Percentiles rank a stretch among this genome's conserved stretches.
These are phyloP conservation scores for Drosophila mimetica DNA, from an alignment of 2,888 invertebrate species.

Conservation along the genomic window DNA sequence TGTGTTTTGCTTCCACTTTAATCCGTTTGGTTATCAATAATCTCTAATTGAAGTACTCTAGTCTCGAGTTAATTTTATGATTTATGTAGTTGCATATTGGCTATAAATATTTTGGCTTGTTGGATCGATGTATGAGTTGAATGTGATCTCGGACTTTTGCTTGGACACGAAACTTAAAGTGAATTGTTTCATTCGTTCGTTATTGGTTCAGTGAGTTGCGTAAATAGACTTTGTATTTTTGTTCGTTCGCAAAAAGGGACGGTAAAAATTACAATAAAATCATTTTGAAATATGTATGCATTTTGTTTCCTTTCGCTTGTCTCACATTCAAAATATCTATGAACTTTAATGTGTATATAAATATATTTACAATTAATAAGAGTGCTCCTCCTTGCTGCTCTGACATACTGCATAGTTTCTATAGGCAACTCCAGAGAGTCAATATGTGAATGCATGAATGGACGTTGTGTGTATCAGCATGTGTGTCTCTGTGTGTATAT, in stretches of 20 bases:
- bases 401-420: constrained; percentile 60
- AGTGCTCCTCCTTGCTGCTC: constrained; percentile 24
- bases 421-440: constrained; percentile 54
- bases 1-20: constrained; percentile 13
- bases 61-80: constrained; percentile 57
- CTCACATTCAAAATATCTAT: constrained; percentile 33
- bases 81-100: constrained; percentile 50
- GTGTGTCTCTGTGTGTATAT: constrained; percentile 52
- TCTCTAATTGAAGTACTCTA: constrained; percentile 65
- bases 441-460: constrained; percentile 57
- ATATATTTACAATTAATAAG: constrained; percentile 49
- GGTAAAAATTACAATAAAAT: constrained; percentile 85
- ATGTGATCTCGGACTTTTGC: constrained; percentile 36
- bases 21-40: constrained; percentile 42
- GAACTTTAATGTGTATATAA: constrained; percentile 43
- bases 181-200: constrained; percentile 49
- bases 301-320: constrained; percentile 29
- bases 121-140: constrained; percentile 53
- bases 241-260: constrained; percentile 82
- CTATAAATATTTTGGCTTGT: constrained; percentile 75
- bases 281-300: constrained; percentile 73
- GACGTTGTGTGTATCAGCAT: constrained; percentile 44
- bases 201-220: constrained; percentile 64
- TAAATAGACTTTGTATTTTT: constrained; percentile 70
- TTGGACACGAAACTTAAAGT: constrained; percentile 67